Conservation (phyloP, 2,797 vertebrate genomes). For the Notamacropus eugenii region DNA sequence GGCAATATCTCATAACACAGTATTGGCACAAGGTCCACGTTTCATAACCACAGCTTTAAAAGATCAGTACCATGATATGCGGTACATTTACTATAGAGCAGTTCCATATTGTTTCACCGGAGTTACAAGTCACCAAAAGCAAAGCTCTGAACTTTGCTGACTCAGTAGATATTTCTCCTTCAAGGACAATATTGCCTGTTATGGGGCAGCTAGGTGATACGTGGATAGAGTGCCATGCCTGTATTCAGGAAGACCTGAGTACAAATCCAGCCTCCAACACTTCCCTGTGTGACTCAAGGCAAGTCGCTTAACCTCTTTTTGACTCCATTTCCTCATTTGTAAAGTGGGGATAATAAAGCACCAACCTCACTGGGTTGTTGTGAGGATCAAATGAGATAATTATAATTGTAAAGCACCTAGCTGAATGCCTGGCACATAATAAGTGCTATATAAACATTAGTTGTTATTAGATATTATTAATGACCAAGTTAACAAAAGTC, state of each 20-base stretch:
- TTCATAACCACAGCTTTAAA: neutral
- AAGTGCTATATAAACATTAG: neutral
- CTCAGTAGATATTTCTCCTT: conserved; percentile 3
- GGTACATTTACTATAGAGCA: neutral
- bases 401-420: neutral
- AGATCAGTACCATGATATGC: neutral
- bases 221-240: neutral
- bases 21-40: neutral
- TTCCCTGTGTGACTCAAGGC: neutral
- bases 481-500: neutral
- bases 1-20: neutral
- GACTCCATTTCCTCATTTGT: neutral
- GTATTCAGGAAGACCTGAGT: neutral
- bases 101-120: conserved; percentile 9
- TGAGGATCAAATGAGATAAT: neutral
- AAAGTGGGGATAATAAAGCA: neutral
- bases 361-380: neutral
- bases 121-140: neutral
- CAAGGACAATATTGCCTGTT: neutral
- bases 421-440: neutral
- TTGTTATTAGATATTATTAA: neutral
- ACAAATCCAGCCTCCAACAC: neutral
- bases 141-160: neutral
- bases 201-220: neutral
- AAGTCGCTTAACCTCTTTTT: neutral